Evolutionary conservation across 2,797 vertebrate genomes (phyloP), one percentile per base, ranked within the genome.

Genomic region (Typhlichthys eigenmanni): DNA sequence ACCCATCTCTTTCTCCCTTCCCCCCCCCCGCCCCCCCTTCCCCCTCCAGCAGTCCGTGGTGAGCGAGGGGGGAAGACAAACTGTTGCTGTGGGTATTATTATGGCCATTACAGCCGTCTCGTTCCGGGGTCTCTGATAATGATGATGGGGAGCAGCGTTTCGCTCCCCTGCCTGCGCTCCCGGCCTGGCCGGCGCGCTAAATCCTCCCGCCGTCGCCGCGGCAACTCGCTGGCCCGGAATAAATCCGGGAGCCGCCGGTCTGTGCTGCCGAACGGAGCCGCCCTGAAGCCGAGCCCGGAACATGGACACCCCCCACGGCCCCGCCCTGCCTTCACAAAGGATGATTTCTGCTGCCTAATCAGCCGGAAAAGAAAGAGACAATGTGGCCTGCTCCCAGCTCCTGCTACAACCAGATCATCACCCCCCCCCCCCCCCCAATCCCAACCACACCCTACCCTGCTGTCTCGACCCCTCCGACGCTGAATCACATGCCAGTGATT

Each of bases 301-400:
- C 78, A 76, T 43, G 52, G 24, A 24, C 69, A 66, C 58, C 66
- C 71, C 68, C 52, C 14, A 60, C 46, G 13, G 45, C 58, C 71
- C 19, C 53, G 55, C 45, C 7, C 29, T 58, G 69, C 75, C 64
- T 74, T 85, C 83, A 86, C 82, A 80, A 78, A 84, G 70, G 76
- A 85, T 85, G 83, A 86, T 84, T 87, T 87, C 85, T 87, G 80
- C 85, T 76, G 82, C 76, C 75, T 88, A 87, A 89, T 88, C 85
- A 80, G 81, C 71, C 49, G 74, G 82, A 85, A 90, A 87, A 78
- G 82, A 82, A 69, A 58, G 8, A 19, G 43, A 13, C 17, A 62
- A 56, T 74, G 70, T 74, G 70, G 71, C 71, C 67, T 75, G 69
- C 75, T 85, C 63, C 71, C 66, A 75, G 64, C 80, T 81, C 75